Evolutionary conservation across 2,113 vertebrate genomes (phyloP), one percentile per base, ranked within the genome.

Genomic region (Dermatemys mawii): DNA sequence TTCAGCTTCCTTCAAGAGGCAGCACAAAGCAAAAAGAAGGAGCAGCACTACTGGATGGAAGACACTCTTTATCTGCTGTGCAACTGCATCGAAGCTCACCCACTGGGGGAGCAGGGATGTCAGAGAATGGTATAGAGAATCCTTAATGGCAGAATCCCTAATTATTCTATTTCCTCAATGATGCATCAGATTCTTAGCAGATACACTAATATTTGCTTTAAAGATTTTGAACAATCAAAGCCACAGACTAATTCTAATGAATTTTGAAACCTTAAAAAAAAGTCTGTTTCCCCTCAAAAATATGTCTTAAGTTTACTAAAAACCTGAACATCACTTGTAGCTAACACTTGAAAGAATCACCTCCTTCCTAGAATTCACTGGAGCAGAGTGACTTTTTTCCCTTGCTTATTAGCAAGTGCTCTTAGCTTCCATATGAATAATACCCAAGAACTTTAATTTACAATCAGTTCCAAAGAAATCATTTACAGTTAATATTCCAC

Each of bases 51-150:
- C 51, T 67, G 0, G 87, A 60, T 1, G 84, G 92, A 85, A 96
- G 95, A 49, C 97, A 93, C 88, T 95, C 96, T 87, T 84, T 63
- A 6, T 84, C 97, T n/a, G 78, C 60, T 26, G 63, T 51, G 19
- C 97, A 97, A 3, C 98, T 97, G 9, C 97, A 98, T 80, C 97
- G 97, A 35, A 91, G 90, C 2, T 97, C 98, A 3, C 97, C 98
- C 0, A 98, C 98, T 0, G 98, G 98, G 1, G 97, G 95, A 6
- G 97, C 98, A 22, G 97, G 98, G 67, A 97, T 75, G 1, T 94
- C 97, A 0, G 98, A 99, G 86, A 98, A 98, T 9, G 97, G 99
- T 98, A 98, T 94, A 81, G n/a, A 48, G 49, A 46, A 35, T 38
- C 32, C 11, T 24, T 44, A 70, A 54, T 3, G 67, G 60, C 41